Base-by-base conservation (phyloP, 2,888 invertebrate species). In the Ophion slaviceki region DNA sequence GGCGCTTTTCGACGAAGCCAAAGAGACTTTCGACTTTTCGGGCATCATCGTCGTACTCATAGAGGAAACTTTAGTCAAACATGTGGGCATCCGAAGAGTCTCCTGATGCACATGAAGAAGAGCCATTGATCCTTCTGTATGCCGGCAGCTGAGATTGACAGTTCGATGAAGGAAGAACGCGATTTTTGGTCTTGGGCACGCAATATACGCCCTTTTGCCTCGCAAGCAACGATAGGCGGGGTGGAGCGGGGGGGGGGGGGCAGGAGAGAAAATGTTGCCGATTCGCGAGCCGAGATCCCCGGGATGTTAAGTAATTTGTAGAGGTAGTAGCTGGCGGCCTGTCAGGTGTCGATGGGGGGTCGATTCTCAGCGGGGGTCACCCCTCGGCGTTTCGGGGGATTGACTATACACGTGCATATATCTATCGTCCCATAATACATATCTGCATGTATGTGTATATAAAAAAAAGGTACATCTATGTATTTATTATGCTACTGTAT, bases 291-390 rank as follows among this genome's bases (percentile, higher is more conserved):
- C 74, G 45, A 70, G 74, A 81, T 81, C 83, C 83, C 85, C 85
- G 86, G 88, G 91, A 90, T 87, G 90, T 89, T 88, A 91, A 90
- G 91, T 91, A 92, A 92, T 92, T 93, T 93, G 92, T 92, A 91
- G 89, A 89, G 91, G 90, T 88, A 87, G 89, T 88, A 90, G 92
- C 91, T 89, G 89, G 90, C 89, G 89, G 90, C 74, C 90, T 91
- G 90, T 91, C 91, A 91, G 92, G 91, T 91, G 90, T 89, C 92
- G 89, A 90, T 91, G 91, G 92, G 92, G 92, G 92, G 90, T 89
- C 85, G 80, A 88, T 88, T 88, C 90, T 85, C 93, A 91, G 92
- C 92, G 87, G 92, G 93, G 90, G 88, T 89, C 89, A 89, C 87
- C 86, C 86, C 86, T 77, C 68, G 78, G 74, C 66, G 68, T 80